These are phyloP conservation scores for Ditylenchus dipsaci DNA, from an alignment of 1,140 invertebrate species.

Conservation along the genomic window DNA sequence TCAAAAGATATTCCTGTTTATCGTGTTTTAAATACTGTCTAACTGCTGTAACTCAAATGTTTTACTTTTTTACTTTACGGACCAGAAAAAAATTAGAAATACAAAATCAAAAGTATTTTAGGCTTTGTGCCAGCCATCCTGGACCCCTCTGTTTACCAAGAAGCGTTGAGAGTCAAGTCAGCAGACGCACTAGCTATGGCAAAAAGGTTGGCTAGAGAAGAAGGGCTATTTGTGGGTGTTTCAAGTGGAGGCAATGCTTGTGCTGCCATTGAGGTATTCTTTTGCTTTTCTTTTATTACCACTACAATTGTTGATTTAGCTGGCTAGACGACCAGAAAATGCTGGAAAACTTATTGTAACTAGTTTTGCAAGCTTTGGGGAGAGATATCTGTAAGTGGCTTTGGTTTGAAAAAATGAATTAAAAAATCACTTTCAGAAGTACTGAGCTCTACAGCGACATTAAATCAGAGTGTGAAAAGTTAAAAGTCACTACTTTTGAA, in stretches of 20 bases:
- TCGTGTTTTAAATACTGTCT: too few relatives aligned
- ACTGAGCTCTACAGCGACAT: slow-evolving; percentile 27
- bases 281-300: not conserved
- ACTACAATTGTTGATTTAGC: not conserved
- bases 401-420: slow-evolving; percentile 13
- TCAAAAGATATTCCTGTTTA: not conserved
- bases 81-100: not conserved
- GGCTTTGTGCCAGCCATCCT: slow-evolving; percentile 48
- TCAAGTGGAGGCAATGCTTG: slow-evolving; percentile 52
- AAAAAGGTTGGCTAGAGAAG: slow-evolving; percentile 18
- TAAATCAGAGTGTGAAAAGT: slow-evolving; percentile 25
- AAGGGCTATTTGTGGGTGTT: slow-evolving; percentile 38
- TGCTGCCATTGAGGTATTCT: slow-evolving; percentile 17
- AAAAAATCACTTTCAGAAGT: slow-evolving; percentile 25
- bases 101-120: too few relatives aligned
- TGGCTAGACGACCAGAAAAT: too few relatives aligned
- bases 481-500: slow-evolving; percentile 31
- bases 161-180: slow-evolving; percentile 41
- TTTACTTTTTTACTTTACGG: too few relatives aligned
- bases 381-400: slow-evolving; percentile 36
- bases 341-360: slow-evolving; percentile 39
- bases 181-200: slow-evolving; percentile 57
- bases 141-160: slow-evolving; percentile 38
- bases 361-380: slow-evolving; percentile 27
- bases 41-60: too few relatives aligned